phyloP scores from a whole-genome alignment of 2,797 vertebrate species.

The Spinibarbus caldwelli region DNA sequence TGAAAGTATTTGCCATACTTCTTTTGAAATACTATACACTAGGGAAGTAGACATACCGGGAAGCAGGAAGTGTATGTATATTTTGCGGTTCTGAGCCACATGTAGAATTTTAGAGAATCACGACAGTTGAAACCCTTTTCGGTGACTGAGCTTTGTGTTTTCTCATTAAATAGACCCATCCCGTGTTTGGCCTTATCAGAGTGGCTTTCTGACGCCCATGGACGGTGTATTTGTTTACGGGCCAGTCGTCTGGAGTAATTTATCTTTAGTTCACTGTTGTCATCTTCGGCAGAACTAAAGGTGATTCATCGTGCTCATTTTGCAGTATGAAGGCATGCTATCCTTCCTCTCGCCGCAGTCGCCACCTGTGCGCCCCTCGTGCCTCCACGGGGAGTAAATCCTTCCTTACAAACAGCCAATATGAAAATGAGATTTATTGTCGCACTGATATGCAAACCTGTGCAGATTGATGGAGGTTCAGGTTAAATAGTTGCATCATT shows the following conservation, averaged over 20 bases:
- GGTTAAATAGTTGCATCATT: constrained; percentile 62
- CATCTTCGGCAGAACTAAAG: constrained; percentile 50
- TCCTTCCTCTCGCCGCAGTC: constrained; percentile 30
- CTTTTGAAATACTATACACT: not conserved
- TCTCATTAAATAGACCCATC: constrained; percentile 24
- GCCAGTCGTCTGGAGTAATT: constrained; percentile 31
- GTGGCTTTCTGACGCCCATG: not conserved
- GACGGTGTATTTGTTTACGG: constrained; percentile 27
- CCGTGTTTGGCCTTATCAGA: not conserved
- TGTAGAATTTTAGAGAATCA: not conserved
- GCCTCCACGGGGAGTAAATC: constrained; percentile 49
- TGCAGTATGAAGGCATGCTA: constrained; percentile 44
- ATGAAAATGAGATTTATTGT: constrained; percentile 65
- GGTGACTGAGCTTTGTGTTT: not conserved
- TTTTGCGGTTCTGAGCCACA: not conserved
- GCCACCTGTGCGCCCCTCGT: constrained; percentile 54
- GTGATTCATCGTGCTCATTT: constrained; percentile 62
- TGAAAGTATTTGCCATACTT: not conserved
- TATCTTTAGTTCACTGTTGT: constrained; percentile 54
- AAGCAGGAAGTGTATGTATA: not conserved
- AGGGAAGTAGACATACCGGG: not conserved
- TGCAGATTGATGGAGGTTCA: constrained; percentile 59
- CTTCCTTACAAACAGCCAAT: constrained; percentile 57
- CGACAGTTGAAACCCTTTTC: constrained; percentile 2
- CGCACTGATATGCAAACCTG: constrained; percentile 52